Evolutionary conservation across 1,140 invertebrate species (phyloP).

Genomic region (Leptinotarsa texana): DNA sequence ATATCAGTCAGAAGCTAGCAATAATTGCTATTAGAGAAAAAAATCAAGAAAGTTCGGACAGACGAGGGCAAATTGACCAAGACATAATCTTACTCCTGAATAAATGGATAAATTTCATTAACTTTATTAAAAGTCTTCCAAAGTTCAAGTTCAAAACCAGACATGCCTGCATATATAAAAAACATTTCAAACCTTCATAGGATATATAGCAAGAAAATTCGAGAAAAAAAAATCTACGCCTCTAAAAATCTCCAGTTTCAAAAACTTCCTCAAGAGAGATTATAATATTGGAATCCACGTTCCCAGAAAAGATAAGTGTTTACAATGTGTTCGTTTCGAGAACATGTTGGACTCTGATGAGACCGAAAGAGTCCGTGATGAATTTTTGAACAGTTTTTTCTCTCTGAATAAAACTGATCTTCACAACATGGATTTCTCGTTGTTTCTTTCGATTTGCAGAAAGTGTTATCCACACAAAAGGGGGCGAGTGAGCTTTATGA

Average conservation of each 20-base stretch:
- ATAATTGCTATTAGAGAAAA: too few species aligned
- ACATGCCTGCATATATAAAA: too few species aligned
- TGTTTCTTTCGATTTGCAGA: slow-evolving; percentile 26
- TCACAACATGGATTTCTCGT: slow-evolving; percentile 4
- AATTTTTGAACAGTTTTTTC: slow-evolving; percentile 17
- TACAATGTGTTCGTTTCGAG: slow-evolving; percentile 36
- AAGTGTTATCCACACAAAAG: slow-evolving; percentile 11
- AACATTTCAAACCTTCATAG: slow-evolving; percentile 35
- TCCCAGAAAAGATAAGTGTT: slow-evolving; percentile 46
- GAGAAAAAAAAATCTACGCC: not conserved
- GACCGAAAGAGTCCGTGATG: not conserved
- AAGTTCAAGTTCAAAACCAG: too few species aligned
- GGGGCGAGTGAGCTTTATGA: not conserved
- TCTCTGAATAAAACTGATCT: slow-evolving; percentile 16
- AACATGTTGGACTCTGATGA: slow-evolving; percentile 14
- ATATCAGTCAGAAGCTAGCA: too few species aligned
- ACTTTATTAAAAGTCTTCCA: too few species aligned
- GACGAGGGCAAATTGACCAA: too few species aligned
- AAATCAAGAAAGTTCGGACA: too few species aligned
- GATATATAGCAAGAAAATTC: not conserved
- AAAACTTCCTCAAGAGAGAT: slow-evolving; percentile 32
- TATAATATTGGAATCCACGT: slow-evolving; percentile 44
- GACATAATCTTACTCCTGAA: too few species aligned
- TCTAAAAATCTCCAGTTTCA: slow-evolving; percentile 21
- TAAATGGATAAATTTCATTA: too few species aligned